Evolutionary conservation across 1,140 invertebrate genomes (phyloP).

Genomic region (Zaprionus inermis): DNA sequence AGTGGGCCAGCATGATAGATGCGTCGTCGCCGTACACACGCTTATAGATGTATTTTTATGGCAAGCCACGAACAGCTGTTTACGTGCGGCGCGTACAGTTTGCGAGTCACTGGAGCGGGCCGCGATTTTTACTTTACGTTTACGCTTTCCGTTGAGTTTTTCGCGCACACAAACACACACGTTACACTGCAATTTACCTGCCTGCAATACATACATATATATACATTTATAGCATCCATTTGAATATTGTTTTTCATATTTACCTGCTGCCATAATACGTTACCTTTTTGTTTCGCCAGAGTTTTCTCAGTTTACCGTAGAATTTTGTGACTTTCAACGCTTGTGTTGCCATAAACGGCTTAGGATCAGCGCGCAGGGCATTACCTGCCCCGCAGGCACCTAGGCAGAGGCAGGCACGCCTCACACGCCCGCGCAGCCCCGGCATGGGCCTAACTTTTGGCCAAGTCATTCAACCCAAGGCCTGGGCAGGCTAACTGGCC

Average conservation of each 20-base stretch:
- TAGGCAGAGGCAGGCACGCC: too few species aligned
- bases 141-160: constrained; percentile 2
- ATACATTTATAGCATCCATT: constrained; percentile 11
- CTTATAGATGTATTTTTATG: constrained; percentile 54
- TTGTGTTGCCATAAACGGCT: constrained; percentile 62
- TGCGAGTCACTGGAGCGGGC: constrained; percentile 25
- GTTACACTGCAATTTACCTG: constrained; percentile 1
- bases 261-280: constrained; percentile 55
- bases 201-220: neutral
- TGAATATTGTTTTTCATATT: constrained; percentile 37
- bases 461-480: constrained; percentile 48
- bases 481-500: neutral
- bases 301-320: constrained; percentile 20
- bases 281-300: constrained; percentile 27
- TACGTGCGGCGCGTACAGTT: constrained; percentile 56
- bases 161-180: neutral
- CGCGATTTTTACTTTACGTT: constrained; percentile 4
- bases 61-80: constrained; percentile 61
- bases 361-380: constrained; percentile 26
- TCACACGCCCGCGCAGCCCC: too few species aligned
- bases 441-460: constrained; percentile 15
- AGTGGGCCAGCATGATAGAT: constrained; percentile 48
- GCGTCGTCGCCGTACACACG: constrained; percentile 5
- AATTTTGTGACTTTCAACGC: constrained; percentile 78
- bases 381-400: too few species aligned